Evolutionary conservation across 2,113 vertebrate genomes (phyloP).

Genomic region (Girardinichthys multiradiatus): DNA sequence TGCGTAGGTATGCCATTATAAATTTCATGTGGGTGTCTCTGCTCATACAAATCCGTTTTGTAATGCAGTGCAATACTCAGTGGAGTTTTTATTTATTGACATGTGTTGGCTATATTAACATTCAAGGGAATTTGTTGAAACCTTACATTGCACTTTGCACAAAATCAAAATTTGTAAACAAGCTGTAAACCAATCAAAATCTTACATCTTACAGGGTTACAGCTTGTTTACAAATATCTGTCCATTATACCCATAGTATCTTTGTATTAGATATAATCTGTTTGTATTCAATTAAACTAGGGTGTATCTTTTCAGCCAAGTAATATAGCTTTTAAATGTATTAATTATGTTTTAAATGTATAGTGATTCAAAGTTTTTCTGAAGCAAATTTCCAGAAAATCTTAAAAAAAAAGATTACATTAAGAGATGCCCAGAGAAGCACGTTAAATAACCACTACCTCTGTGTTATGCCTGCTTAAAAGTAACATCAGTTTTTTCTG

Average conservation of each 20-base stretch:
- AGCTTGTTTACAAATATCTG: conserved; percentile 30
- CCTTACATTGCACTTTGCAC: conserved; percentile 28
- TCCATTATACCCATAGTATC: conserved; percentile 31
- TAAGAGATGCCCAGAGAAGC: background rate
- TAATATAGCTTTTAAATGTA: conserved; percentile 24
- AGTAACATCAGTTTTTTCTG: background rate
- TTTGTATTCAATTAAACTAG: conserved; percentile 32
- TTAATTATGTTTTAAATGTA: too few relatives aligned
- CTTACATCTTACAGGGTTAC: too few relatives aligned
- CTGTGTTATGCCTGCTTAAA: background rate
- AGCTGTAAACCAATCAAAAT: too few relatives aligned
- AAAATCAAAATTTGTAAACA: too few relatives aligned
- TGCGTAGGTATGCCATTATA: conserved; percentile 3
- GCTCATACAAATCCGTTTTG: conserved; percentile 33
- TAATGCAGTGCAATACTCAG: conserved; percentile 25
- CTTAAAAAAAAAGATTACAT: conserved; percentile 10
- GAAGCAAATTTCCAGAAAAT: conserved; percentile 6
- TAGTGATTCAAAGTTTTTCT: background rate
- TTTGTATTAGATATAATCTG: conserved; percentile 34
- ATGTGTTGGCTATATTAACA: conserved; percentile 38
- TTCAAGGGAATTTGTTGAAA: conserved; percentile 35
- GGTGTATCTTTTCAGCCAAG: conserved; percentile 34
- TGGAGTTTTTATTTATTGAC: conserved; percentile 37
- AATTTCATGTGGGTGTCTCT: conserved; percentile 25
- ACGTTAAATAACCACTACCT: background rate